phyloP scores from a whole-genome alignment of 1,140 invertebrate species.

The Euwallacea fornicatus region DNA sequence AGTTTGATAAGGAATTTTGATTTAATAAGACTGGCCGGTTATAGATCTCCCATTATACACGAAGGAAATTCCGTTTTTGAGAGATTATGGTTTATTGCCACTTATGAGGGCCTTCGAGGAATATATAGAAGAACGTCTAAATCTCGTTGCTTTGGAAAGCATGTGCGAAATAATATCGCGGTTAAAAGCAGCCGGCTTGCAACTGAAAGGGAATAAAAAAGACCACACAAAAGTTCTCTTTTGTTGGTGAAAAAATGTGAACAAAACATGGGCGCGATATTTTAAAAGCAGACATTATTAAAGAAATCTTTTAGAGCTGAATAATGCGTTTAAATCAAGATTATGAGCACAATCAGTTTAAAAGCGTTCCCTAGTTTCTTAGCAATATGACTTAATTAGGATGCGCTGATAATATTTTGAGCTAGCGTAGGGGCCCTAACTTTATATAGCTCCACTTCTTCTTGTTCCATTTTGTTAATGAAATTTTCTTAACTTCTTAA shows the following conservation, averaged over 20 bases:
- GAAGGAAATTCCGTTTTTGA: too few species aligned
- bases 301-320: slow-evolving; percentile 24
- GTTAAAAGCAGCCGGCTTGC: neutral
- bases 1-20: slow-evolving; percentile 23
- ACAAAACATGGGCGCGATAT: slow-evolving; percentile 9
- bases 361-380: slow-evolving; percentile 30
- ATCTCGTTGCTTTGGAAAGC: neutral
- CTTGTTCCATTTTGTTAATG: slow-evolving; percentile 27
- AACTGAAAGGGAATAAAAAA: neutral
- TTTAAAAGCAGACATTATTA: slow-evolving; percentile 23
- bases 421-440: slow-evolving; percentile 18
- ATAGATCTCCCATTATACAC: neutral
- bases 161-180: neutral
- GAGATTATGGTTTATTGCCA: neutral
- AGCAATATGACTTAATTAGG: slow-evolving; percentile 31
- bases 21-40: slow-evolving; percentile 8
- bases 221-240: neutral
- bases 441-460: slow-evolving; percentile 14
- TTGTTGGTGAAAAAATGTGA: neutral
- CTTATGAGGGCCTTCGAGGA: neutral
- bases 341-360: slow-evolving; percentile 32
- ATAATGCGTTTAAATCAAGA: slow-evolving; percentile 28
- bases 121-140: neutral
- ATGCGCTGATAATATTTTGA: slow-evolving; percentile 29
- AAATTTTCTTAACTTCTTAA: slow-evolving; percentile 8